Evolutionary conservation across 2,888 invertebrate species (phyloP).

Genomic region (Mesochorus sp.): DNA sequence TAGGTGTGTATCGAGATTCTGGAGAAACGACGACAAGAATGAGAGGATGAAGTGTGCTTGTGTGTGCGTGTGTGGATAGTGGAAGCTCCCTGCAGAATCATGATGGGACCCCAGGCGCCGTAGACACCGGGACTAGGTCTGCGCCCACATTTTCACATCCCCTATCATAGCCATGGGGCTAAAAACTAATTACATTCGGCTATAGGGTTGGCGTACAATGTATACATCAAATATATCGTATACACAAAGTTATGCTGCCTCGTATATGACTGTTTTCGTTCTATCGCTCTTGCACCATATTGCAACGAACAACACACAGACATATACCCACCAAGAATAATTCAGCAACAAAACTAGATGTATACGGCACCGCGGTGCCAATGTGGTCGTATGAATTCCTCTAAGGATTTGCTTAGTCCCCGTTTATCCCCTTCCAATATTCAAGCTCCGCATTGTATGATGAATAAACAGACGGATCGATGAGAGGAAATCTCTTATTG

Average conservation of each 20-base stretch:
- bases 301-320: conserved; percentile 73
- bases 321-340: conserved; percentile 47
- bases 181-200: conserved; percentile 80
- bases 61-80: conserved; percentile 39
- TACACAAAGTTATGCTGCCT: conserved; percentile 16
- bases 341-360: conserved; percentile 36
- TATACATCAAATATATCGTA: conserved; percentile 15
- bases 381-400: conserved; percentile 73
- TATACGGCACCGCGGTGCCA: conserved; percentile 44
- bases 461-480: conserved; percentile 27
- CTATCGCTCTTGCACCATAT: conserved; percentile 70
- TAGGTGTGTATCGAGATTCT: conserved; percentile 50
- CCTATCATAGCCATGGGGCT: conserved; percentile 78
- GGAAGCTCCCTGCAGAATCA: conserved; percentile 53
- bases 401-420: conserved; percentile 4
- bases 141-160: conserved; percentile 63
- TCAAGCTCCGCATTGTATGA: conserved; percentile 35
- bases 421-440: conserved; percentile 40
- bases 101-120: conserved; percentile 66
- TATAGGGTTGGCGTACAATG: conserved; percentile 70
- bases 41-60: conserved; percentile 35
- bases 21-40: conserved; percentile 41
- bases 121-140: conserved; percentile 67
- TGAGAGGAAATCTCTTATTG: conserved; percentile 36
- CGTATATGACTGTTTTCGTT: conserved; percentile 39